A percentile compares a stretch with the other conserved stretches of the same genome.
Conservation (phyloP, 1,140 invertebrate genomes). For the Centruroides vittatus region DNA sequence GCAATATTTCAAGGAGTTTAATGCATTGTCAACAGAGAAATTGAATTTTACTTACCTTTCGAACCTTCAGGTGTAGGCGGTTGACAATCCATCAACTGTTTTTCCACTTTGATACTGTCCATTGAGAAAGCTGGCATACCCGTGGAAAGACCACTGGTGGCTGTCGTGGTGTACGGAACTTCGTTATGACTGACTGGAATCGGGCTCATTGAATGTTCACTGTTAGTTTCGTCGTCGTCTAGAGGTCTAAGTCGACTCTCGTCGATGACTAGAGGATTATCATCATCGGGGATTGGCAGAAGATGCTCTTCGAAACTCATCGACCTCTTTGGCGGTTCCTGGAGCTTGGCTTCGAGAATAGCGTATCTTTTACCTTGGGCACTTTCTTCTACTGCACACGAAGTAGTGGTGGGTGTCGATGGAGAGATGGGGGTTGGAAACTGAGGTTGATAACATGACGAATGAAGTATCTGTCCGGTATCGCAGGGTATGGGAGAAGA, state of each 20-base stretch:
- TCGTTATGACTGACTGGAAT: not conserved
- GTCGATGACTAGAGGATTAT: slow-evolving; percentile 18
- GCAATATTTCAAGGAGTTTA: no score
- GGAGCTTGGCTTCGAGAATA: slow-evolving; percentile 5
- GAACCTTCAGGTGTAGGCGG: no score
- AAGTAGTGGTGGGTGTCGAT: not conserved
- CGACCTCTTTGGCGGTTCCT: not conserved
- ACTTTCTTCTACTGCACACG: not conserved
- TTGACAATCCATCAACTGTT: no score
- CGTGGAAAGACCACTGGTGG: not conserved
- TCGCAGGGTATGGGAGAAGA: no score
- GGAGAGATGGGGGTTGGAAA: not conserved
- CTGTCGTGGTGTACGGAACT: not conserved
- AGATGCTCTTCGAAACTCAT: slow-evolving; percentile 12
- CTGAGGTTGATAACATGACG: not conserved
- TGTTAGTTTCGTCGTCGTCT: slow-evolving; percentile 1
- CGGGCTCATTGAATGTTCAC: not conserved
- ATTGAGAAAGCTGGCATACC: no score
- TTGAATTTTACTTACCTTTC: no score
- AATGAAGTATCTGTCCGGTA: no score
- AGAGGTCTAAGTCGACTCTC: slow-evolving; percentile 4
- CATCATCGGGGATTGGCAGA: slow-evolving; percentile 16
- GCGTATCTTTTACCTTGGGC: slow-evolving; percentile 1
- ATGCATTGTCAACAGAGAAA: no score
- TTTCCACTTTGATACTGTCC: no score